These are phyloP conservation scores for Apocrypta bakeri DNA, from an alignment of 1,140 invertebrate species.

Conservation along the genomic window DNA sequence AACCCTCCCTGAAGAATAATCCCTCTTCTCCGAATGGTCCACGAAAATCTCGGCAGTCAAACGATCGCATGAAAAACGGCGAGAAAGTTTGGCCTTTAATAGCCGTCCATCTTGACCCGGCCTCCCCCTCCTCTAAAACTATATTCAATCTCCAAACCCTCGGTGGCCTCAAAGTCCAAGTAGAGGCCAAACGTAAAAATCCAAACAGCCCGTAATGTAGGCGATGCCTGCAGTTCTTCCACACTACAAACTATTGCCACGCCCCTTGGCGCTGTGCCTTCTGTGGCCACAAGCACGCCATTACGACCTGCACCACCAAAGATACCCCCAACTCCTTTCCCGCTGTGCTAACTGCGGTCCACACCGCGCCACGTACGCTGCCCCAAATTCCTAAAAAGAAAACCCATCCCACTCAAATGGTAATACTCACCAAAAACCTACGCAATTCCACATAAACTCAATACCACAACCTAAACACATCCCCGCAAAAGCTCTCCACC, in stretches of 20 bases:
- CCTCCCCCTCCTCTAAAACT: background rate
- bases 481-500: too few relatives aligned
- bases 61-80: background rate
- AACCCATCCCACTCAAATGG: background rate
- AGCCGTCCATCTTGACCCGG: background rate
- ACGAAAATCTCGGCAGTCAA: background rate
- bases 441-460: background rate
- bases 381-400: slow-evolving; percentile 12
- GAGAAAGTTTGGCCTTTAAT: slow-evolving; percentile 11
- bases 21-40: background rate
- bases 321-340: too few relatives aligned
- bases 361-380: too few relatives aligned
- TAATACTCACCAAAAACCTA: background rate
- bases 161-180: background rate
- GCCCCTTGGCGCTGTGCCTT: too few relatives aligned
- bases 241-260: too few relatives aligned
- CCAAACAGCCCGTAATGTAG: too few relatives aligned
- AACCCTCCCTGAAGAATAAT: background rate
- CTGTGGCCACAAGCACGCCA: too few relatives aligned
- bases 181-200: background rate
- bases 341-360: background rate
- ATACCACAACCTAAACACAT: background rate
- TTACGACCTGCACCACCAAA: too few relatives aligned
- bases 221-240: too few relatives aligned
- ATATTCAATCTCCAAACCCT: background rate